Base-by-base conservation (phyloP, 2,888 invertebrate genomes). In the Phaonia tiefii region DNA sequence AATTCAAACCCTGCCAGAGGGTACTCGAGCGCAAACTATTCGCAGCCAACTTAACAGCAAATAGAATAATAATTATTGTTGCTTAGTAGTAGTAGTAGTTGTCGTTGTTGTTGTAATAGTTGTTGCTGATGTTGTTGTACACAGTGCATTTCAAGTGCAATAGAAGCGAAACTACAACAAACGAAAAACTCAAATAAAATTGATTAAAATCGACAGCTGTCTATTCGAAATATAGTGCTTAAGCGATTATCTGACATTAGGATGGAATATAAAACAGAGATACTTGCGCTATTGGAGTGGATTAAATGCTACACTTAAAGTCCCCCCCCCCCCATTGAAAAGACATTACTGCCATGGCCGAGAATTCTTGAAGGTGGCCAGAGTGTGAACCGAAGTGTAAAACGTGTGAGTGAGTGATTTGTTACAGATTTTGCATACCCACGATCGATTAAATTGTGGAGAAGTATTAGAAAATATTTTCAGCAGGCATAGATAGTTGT, bases 191-290 rank as follows among this genome's bases (percentile, higher is more conserved):
- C 31, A 31, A 37, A 4, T 15, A 51, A 37, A 67, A 75, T 66
- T 76, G 80, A 80, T 80, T 80, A 80, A 74, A 76, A 80, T 80
- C 80, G 80, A 80, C 80, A 80, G 80, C 80, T 80, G 80, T 80
- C 80, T 73, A 58, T 60, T 76, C 54, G 63, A 42, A 54, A 63
- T 42, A 42, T 42, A n/a, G 63, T 22, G 42, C 60, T 75, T 13
- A 75, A 79, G 37, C 37, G 75, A 72, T 79, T 72, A 75, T 79
- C 75, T 72, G 67, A 54, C 79, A 71, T 60, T n/a, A 70, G 44
- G 15, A 44, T 17, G 22, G 58, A 72, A 78, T 73, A 78, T 54
- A 69, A 77, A 72, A 78, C 73, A 73, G 67, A 73, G 67, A 67
- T 72, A 73, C 15, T 31, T 31, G 31, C n/a, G 31, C 54, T 25